phyloP scores from a whole-genome alignment of 1,140 invertebrate species.

The Laupala kohalensis region DNA sequence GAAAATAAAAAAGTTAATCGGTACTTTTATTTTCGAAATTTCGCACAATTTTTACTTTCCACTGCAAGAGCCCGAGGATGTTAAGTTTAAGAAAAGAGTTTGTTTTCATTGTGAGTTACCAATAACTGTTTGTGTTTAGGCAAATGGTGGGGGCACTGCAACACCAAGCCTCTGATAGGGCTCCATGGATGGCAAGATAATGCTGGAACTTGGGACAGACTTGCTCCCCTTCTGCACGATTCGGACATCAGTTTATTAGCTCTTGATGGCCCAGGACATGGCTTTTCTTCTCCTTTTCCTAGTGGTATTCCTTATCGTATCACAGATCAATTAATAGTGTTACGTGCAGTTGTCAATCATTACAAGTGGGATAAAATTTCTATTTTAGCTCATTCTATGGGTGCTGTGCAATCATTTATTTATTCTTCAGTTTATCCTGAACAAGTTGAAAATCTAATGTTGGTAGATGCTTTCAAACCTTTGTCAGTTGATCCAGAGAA shows the following conservation, averaged over 20 bases:
- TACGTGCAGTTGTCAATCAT: slow-evolving; percentile 43
- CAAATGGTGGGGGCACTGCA: slow-evolving; percentile 17
- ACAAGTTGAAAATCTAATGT: slow-evolving; percentile 43
- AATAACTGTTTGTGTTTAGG: slow-evolving; percentile 12
- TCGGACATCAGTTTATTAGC: slow-evolving; percentile 21
- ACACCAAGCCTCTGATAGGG: slow-evolving; percentile 17
- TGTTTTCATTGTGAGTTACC: too few relatives aligned
- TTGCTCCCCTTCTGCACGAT: slow-evolving; percentile 23
- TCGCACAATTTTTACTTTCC: too few relatives aligned
- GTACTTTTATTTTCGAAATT: too few relatives aligned
- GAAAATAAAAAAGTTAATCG: too few relatives aligned
- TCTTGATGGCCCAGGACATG: slow-evolving; percentile 22
- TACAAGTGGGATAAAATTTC: slow-evolving; percentile 55
- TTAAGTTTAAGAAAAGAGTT: too few relatives aligned
- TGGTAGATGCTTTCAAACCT: slow-evolving; percentile 45
- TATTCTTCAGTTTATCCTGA: slow-evolving; percentile 43
- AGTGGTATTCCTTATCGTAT: slow-evolving; percentile 34
- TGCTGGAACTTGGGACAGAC: slow-evolving; percentile 30
- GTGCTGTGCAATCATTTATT: slow-evolving; percentile 39
- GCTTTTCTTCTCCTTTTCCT: slow-evolving; percentile 19
- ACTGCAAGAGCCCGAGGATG: too few relatives aligned
- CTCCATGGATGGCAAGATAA: slow-evolving; percentile 25
- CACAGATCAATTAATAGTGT: slow-evolving; percentile 36
- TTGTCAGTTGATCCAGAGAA: slow-evolving; percentile 24
- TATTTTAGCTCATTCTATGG: slow-evolving; percentile 53